Evolutionary conservation across 2,113 vertebrate species (phyloP).

Genomic region (Spheniscus mendiculus): DNA sequence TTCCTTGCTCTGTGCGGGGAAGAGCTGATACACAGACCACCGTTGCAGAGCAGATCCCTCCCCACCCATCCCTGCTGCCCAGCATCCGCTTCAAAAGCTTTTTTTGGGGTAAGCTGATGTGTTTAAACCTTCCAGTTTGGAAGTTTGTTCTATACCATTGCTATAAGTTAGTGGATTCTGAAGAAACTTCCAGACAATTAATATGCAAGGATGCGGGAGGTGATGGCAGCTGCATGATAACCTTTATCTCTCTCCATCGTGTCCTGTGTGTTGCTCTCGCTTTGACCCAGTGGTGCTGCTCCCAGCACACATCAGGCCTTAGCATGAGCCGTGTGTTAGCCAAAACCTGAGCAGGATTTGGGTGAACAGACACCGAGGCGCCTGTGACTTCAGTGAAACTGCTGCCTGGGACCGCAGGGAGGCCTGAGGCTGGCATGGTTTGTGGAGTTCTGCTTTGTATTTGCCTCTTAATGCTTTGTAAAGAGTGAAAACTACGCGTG

Average conservation of each 20-base stretch:
- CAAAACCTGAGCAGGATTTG: background rate
- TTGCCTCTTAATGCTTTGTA: background rate
- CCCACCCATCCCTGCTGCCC: background rate
- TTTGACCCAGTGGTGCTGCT: background rate
- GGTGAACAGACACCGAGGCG: accelerated
- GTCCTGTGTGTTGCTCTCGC: accelerated
- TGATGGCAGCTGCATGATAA: background rate
- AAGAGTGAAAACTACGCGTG: accelerated
- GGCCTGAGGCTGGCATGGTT: background rate
- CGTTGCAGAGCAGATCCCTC: background rate
- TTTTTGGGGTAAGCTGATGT: accelerated
- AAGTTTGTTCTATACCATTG: background rate
- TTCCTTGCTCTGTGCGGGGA: background rate
- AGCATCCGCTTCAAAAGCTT: background rate
- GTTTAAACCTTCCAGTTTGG: background rate
- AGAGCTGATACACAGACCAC: background rate
- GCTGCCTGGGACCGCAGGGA: background rate
- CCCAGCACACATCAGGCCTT: background rate
- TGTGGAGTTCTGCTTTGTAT: background rate
- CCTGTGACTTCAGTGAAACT: background rate
- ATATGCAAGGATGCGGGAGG: too few species aligned
- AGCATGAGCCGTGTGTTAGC: accelerated
- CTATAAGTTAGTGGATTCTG: background rate
- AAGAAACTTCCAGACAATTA: background rate
- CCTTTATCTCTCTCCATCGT: background rate